A percentile compares a stretch with the other conserved stretches of the same genome.
Conservation (phyloP, 2,113 vertebrate species). For the Solenodon paradoxus region DNA sequence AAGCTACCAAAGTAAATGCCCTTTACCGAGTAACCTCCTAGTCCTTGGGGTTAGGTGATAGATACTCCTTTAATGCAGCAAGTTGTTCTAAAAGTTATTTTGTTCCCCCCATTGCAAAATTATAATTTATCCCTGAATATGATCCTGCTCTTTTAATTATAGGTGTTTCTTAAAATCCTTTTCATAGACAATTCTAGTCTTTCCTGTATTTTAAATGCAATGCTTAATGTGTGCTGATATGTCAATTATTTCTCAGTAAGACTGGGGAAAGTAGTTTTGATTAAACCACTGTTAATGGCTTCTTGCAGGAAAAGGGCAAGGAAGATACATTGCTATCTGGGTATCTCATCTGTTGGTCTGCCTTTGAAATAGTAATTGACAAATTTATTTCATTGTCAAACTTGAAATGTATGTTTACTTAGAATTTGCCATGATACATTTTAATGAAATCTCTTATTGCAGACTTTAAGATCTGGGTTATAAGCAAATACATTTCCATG, state of each 20-base stretch:
- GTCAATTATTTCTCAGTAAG: too few relatives aligned
- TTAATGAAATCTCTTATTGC: constrained; percentile 12
- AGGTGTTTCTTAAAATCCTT: constrained; percentile 17
- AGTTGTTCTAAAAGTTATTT: background rate
- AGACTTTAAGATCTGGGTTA: background rate
- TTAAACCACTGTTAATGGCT: too few relatives aligned
- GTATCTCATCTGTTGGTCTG: background rate
- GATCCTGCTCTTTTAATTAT: background rate
- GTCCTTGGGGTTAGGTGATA: background rate
- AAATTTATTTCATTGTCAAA: constrained; percentile 38
- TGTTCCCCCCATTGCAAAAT: background rate
- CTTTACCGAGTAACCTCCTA: background rate
- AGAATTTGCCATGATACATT: background rate
- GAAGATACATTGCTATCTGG: background rate
- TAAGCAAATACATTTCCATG: background rate
- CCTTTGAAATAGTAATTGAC: background rate
- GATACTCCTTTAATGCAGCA: background rate
- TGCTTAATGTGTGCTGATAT: too few relatives aligned
- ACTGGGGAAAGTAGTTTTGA: background rate
- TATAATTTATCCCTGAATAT: background rate
- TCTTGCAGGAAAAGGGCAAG: background rate
- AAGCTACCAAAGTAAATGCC: background rate
- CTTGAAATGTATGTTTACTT: constrained; percentile 37
- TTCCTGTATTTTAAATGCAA: background rate
- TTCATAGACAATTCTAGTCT: background rate